Evolutionary conservation across 1,140 invertebrate genomes (phyloP), one percentile per base, ranked within the genome.

Genomic region (Atta texana): DNA sequence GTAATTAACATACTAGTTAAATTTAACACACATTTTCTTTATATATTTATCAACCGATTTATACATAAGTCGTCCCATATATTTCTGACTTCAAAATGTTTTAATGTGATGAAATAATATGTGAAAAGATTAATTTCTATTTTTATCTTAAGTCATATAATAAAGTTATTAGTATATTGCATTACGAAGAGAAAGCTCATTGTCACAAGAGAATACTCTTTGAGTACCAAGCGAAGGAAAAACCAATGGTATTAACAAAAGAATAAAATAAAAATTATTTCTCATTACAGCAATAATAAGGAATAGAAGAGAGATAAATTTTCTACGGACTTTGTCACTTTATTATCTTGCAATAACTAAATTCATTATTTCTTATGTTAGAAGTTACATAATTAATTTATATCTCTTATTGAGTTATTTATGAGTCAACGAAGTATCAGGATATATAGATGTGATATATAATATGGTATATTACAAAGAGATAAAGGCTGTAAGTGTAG

Each of bases 111-210:
- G 5, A 66, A 68, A 53, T 24, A 1, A 53, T 16, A 53, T 3
- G 1, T 2, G 0, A 34, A 64, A 66, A 66, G 21, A 1, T 53
- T 8, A 49, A 66, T 24, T 57, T 34, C 16, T 4, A 66, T 66
- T 66, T 78, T 66, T 51, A 78, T 66, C 3, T 66, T 53, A 3
- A 53, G 14, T 66, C 18, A 16, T 53, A 66, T 34, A 39, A 53
- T 51, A 28, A 16, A 77, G 1, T 78, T 66, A 66, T 39, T 39
- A 39, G 3, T 39, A 77, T 7, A 24, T 64, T n/a, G 49, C 5
- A 34, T 51, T 66, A 66, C 61, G 7, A 80, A 51, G 14, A 39
- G 28, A 21, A 49, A 63, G 8, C 0, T 44, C 5, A 0, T 1
- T 55, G 5, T 24, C 57, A 63, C 57, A 28, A 63, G 39, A 64